Base-by-base conservation (phyloP, 1,140 invertebrate genomes). In the Uloborus diversus region DNA sequence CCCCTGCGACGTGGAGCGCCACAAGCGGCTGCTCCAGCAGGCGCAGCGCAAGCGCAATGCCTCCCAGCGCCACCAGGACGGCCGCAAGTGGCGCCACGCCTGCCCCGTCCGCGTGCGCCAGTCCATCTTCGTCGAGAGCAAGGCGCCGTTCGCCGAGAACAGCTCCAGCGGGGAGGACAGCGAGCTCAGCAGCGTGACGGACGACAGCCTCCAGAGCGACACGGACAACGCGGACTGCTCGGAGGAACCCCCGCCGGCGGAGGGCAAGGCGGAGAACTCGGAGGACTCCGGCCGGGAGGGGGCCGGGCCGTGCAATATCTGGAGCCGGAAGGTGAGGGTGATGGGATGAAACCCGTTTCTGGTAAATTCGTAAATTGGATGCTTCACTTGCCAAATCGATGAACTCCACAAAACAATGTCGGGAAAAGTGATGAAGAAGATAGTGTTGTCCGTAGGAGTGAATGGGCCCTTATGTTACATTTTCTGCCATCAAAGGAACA, bases 241-340 rank as follows among this genome's bases (percentile, higher is more conserved):
- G 20, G 81, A 82, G 27, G 68, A 81, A 25, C 64, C 71, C n/a
- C n/a, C n/a, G 2, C 47, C 62, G 5, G 28, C 33, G 28, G 68
- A 82, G 11, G 83, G 32, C 56, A 82, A 59, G 28, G 71, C 65
- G 17, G 85, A 84, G 1, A 82, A 81, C 71, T 84, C 81, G 0
- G 83, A 84, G 7, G 84, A 85, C 62, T 89, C 89, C 0, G 87
- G 87, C 23, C 85, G 85, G 0, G 89, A 90, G 61, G 88, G 89
- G 27, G 83, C 84, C 47, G 82, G 85, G 17, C 81, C 83, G 0
- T 85, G 83, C 9, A 86, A 86, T 35, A 88, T 81, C 49, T 81
- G 83, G 65, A 87, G 86, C 73, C 83, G 86, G 37, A 88, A 88
- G 81, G 83, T n/a, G n/a, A n/a, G n/a, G n/a, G n/a, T n/a, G n/a